Base-by-base conservation (phyloP, 2,888 invertebrate genomes). In the Drosophila limbata region DNA sequence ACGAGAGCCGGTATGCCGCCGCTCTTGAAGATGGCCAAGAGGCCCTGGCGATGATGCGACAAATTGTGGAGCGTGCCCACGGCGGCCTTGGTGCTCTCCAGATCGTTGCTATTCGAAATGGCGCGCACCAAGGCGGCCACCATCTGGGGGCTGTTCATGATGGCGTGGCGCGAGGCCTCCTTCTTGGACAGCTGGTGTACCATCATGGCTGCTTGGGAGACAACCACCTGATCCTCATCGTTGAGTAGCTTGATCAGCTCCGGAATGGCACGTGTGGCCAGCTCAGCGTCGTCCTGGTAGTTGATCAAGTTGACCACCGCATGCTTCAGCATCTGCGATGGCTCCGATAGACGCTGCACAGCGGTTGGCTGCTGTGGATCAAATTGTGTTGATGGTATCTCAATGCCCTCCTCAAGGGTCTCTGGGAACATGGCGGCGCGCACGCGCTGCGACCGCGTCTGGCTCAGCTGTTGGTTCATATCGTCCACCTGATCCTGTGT, bases 371-470 rank as follows among this genome's bases (percentile, higher is more conserved):
- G 98, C 56, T 96, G 96, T 0, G 98, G 96, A 93, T 98, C 98
- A 90, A 98, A 96, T 92, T 98, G 98, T 8, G 98, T 98, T 11
- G 98, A 98, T 15, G 98, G 98, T 82, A 99, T 98, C 93, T 99
- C 98, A 69, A 98, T 97, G 48, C 98, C 98, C 93, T 98, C 99
- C 90, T 98, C 98, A 86, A 99, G 93, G 1, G 99, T 99, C 93
- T 99, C 99, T 0, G 99, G 99, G 92, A 99, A 99, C 98, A 99
- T 99, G 45, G 99, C 99, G 0, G 98, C 99, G 11, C 99, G 95
- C 25, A 99, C 98, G 79, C 99, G 96, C 92, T 99, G 98, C 0
- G 98, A 97, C 57, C 99, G 96, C 0, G 99, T 98, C 92, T 98
- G 98, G 75, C 97, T 98, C 80, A 99, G 93, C 92, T 99, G 98